phyloP scores from a whole-genome alignment of 2,888 invertebrate species.

The Amaurobius ferox region DNA sequence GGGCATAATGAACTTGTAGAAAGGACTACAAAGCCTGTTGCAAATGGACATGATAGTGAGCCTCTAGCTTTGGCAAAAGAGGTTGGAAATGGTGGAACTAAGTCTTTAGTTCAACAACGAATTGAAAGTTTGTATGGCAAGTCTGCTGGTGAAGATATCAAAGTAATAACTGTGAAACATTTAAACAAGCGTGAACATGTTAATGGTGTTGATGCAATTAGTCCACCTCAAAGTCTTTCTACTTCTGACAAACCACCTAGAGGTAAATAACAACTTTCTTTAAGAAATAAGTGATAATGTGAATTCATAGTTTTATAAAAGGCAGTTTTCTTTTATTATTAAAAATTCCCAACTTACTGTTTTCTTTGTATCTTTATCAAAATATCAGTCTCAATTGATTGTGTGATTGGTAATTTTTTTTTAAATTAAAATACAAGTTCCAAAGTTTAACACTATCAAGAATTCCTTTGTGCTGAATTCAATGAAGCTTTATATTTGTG shows the following conservation, averaged over 20 bases:
- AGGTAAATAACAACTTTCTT: conserved; percentile 14
- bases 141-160: conserved; percentile 68
- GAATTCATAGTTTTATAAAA: no score
- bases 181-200: conserved; percentile 4
- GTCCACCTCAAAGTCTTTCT: conserved; percentile 68
- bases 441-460: no score
- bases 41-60: conserved; percentile 37
- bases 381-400: no score
- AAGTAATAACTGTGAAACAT: conserved; percentile 31
- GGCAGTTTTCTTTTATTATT: no score
- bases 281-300: no score
- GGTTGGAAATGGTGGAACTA: conserved; percentile 74
- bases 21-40: not conserved
- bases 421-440: no score
- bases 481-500: no score
- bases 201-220: conserved; percentile 51
- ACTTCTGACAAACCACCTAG: conserved; percentile 37
- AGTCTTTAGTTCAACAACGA: conserved; percentile 89
- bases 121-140: conserved; percentile 91
- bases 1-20: not conserved
- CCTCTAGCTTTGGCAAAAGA: conserved; percentile 48
- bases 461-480: no score
- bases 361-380: no score
- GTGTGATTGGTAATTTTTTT: no score
- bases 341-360: no score